Evolutionary conservation across 1,140 invertebrate species (phyloP).

Genomic region (Drosophila kohkoa): DNA sequence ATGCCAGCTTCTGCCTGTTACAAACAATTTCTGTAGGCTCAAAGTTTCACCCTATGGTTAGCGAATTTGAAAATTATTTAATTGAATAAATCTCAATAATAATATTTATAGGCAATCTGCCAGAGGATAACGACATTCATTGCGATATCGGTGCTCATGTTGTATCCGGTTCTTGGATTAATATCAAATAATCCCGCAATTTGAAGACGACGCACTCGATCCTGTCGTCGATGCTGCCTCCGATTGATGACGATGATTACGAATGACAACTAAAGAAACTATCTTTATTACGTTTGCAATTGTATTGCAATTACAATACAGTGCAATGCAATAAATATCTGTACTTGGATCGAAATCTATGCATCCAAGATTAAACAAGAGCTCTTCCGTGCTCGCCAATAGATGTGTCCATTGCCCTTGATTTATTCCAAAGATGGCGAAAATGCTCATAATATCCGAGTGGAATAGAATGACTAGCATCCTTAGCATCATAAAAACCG

Average conservation of each 20-base stretch:
- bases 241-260: slow-evolving; percentile 43
- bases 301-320: too few relatives aligned
- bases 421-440: slow-evolving; percentile 24
- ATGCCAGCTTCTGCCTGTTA: too few relatives aligned
- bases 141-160: slow-evolving; percentile 36
- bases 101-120: slow-evolving; percentile 69
- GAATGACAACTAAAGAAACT: slow-evolving; percentile 49
- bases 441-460: slow-evolving; percentile 4
- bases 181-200: slow-evolving; percentile 61
- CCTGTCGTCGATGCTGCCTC: slow-evolving; percentile 33
- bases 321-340: neutral
- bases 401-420: neutral
- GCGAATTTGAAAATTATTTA: too few relatives aligned
- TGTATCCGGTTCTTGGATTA: slow-evolving; percentile 7
- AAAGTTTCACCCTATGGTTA: too few relatives aligned
- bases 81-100: too few relatives aligned
- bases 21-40: too few relatives aligned
- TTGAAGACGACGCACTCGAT: slow-evolving; percentile 44
- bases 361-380: slow-evolving; percentile 8
- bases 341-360: neutral
- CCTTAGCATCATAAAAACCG: neutral
- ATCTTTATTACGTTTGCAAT: too few relatives aligned
- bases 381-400: neutral
- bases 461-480: slow-evolving; percentile 1
- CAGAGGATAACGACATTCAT: slow-evolving; percentile 57